phyloP scores from a whole-genome alignment of 2,797 vertebrate genomes.

The Diplodus sargus region DNA sequence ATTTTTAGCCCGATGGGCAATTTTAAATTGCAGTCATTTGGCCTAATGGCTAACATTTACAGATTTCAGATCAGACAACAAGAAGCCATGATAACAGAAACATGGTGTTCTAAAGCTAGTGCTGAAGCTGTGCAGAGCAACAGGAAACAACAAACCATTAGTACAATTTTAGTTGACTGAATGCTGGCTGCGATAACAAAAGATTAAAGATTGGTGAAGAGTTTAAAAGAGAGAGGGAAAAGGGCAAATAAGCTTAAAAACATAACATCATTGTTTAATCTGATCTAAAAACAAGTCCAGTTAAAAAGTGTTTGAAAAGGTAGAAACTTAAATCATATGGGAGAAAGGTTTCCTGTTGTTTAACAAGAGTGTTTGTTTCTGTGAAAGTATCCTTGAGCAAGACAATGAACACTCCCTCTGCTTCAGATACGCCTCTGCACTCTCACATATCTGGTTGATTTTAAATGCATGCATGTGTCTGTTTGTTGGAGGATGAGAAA shows the following conservation, averaged over 20 bases:
- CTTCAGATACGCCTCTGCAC: constrained; percentile 12
- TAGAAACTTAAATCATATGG: constrained; percentile 2
- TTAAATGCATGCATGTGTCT: constrained; percentile 7
- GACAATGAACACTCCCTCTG: constrained; percentile 1
- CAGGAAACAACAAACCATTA: too few species aligned
- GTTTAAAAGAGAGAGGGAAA: background rate
- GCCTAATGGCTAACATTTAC: too few species aligned
- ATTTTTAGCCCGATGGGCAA: too few species aligned
- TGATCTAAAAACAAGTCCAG: background rate
- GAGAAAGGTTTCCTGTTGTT: background rate
- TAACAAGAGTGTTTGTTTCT: constrained; percentile 17
- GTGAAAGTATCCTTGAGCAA: constrained; percentile 13
- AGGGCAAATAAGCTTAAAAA: background rate
- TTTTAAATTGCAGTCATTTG: too few species aligned
- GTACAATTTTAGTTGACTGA: too few species aligned
- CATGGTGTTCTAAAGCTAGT: too few species aligned
- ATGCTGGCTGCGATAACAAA: too few species aligned
- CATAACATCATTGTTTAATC: background rate
- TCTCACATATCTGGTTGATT: constrained; percentile 2
- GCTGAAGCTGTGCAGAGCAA: too few species aligned
- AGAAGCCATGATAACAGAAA: too few species aligned
- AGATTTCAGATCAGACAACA: too few species aligned
- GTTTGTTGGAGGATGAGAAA: constrained; percentile 9
- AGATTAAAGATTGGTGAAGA: background rate
- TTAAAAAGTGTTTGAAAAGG: constrained; percentile 9